Evolutionary conservation across 2,113 vertebrate species (phyloP).

Genomic region (Merops nubicus): DNA sequence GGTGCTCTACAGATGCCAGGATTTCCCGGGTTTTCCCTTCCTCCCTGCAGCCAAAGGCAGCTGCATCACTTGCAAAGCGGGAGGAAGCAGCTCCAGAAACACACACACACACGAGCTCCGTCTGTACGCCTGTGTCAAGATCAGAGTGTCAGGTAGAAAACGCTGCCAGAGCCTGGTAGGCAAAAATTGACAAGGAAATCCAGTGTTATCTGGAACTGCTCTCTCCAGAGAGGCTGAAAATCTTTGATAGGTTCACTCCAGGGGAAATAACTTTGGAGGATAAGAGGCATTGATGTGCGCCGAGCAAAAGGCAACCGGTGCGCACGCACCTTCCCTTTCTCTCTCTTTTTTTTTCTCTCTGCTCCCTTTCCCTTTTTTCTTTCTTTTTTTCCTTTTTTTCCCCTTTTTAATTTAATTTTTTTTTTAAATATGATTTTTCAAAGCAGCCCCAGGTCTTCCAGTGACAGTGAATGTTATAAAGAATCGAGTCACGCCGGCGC

Average conservation of each 20-base stretch:
- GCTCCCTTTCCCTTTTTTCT: neutral
- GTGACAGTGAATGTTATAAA: neutral
- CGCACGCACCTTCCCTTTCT: neutral
- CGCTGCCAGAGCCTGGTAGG: neutral
- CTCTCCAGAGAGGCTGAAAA: conserved; percentile 51
- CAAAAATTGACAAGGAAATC: conserved; percentile 42
- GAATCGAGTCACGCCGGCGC: rapidly evolving
- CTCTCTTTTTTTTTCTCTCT: neutral
- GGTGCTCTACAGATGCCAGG: neutral
- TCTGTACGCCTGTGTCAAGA: neutral
- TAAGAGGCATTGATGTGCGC: conserved; percentile 30
- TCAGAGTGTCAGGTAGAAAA: conserved; percentile 8
- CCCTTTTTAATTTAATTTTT: neutral
- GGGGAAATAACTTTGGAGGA: conserved; percentile 27
- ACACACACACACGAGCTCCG: neutral
- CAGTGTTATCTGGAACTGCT: conserved; percentile 14
- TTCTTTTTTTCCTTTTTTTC: neutral
- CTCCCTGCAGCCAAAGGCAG: neutral
- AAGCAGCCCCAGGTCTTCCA: neutral
- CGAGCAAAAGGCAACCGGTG: neutral
- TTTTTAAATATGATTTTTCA: neutral
- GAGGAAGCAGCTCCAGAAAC: neutral
- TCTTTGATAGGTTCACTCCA: conserved; percentile 62
- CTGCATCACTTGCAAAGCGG: neutral
- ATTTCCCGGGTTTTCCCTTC: neutral